Base-by-base conservation (phyloP, 2,888 invertebrate species). In the Leucophora obtusa region DNA sequence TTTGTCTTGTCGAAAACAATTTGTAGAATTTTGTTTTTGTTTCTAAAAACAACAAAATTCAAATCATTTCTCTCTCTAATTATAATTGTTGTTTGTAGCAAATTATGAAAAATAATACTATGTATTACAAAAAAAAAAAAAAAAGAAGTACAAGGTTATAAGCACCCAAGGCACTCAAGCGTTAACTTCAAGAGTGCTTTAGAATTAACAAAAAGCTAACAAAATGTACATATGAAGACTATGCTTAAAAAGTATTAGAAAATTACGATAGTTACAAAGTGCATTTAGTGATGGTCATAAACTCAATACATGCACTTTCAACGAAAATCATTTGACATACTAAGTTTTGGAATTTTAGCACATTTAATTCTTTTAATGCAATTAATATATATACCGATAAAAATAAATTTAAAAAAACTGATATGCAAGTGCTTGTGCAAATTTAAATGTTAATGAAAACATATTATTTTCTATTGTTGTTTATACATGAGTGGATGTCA, bases 71-170 rank as follows among this genome's bases (percentile, higher is more conserved):
- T 21, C 63, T 54, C 53, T 65, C 70, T 70, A 59, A 71, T 71
- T 77, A 66, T 71, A 77, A 76, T 59, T 77, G 70, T 60, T 77
- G 71, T 71, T 77, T 77, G 71, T 71, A 71, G 59, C 53, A 47
- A 71, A 71, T 77, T 76, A 53, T 76, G 58, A 70, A 70, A 76
- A 59, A 77, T 70, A 77, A 53, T 21, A 11, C 38, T 11, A 28
- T 28, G 14, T 14, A 38, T 1, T 65, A 24, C 18, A 28, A 24
- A 9, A 14, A 53, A 21, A 21, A 0, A 54, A 56, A 58, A 71
- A 74, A 68, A 80, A 80, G 70, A 69, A 73, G 77, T 66, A 81
- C 81, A 81, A 81, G 81, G 81, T 81, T 81, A 70, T 66, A 81
- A 81, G 81, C 73, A 73, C 76, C 80, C 58, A 54, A 80, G 80